A percentile compares a stretch with the other conserved stretches of the same genome.
Conservation (phyloP, 2,888 invertebrate species). For the Sinopyrophorus schimmeli region DNA sequence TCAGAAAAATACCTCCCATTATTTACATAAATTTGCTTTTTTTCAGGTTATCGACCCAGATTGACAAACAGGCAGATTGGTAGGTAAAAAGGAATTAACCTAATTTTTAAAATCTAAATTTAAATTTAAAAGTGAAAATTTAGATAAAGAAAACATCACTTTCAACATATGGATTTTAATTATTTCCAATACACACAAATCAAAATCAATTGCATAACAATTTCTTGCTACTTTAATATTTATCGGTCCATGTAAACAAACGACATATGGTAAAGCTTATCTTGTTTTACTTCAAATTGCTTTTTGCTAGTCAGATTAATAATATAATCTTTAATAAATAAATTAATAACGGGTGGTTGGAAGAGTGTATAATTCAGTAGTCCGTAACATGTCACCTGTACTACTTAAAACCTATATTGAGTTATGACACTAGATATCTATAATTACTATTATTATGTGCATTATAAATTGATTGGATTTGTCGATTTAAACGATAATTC, state of each 20-base stretch:
- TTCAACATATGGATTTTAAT: too few relatives aligned
- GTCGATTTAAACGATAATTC: conserved; percentile 9
- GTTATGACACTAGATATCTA: conserved; percentile 10
- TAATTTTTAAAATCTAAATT: conserved; percentile 1
- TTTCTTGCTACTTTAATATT: conserved; percentile 14
- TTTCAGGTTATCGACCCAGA: conserved; percentile 30
- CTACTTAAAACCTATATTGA: conserved; percentile 12
- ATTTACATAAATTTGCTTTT: conserved; percentile 15
- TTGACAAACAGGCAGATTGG: conserved; percentile 28
- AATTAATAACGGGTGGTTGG: conserved; percentile 31
- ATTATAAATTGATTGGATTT: conserved; percentile 14
- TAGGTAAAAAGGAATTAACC: conserved; percentile 16
- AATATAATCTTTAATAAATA: conserved; percentile 38
- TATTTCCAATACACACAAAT: too few relatives aligned
- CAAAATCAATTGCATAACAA: conserved; percentile 5
- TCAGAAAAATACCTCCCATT: background rate
- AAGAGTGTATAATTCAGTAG: conserved; percentile 25
- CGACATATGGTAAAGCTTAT: conserved; percentile 26
- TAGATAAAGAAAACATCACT: too few relatives aligned
- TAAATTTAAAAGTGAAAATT: conserved; percentile 5
- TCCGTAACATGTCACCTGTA: conserved; percentile 24
- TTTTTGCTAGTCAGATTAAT: conserved; percentile 37
- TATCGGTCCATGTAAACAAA: conserved; percentile 15
- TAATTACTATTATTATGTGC: too few relatives aligned
- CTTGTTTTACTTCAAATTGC: conserved; percentile 36